Evolutionary conservation across 2,113 vertebrate genomes (phyloP), one percentile per base, ranked within the genome.

Genomic region (Megaptera novaeangliae): DNA sequence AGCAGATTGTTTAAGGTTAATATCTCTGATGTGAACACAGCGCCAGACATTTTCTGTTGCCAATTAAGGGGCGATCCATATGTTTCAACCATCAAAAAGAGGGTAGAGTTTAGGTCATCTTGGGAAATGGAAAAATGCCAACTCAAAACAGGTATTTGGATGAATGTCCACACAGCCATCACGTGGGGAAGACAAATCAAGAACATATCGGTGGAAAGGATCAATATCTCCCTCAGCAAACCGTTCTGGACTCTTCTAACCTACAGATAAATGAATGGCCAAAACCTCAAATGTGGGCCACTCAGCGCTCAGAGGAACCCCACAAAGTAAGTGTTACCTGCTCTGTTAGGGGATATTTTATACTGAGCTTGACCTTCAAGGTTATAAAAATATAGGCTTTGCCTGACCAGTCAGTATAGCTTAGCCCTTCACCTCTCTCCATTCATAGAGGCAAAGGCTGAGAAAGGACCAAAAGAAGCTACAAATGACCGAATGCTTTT

Each of bases 41-140:
- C 61, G n/a, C 80, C 68, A 95, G 80, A 74, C 63, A 78, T 49
- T 87, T 97, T 83, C 66, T 88, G 41, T 88, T 96, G 88, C 71
- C 63, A 74, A 27, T 84, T 92, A 96, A 36, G 34, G 15, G 52
- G 31, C 68, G 23, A 81, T 31, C 12, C 57, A n/a, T 75, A 81
- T 81, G 36, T 84, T 69, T 71, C 29, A 69, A 75, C 29, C 20
- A 66, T 81, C 61, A 34, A 87, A 93, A 75, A 44, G 69, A 94
- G 8, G 57, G 17, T 61, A 74, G 36, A 80, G 20, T 82, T 97
- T 63, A 87, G 63, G 57, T 87, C 85, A 83, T 80, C 25, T 92
- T 21, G 61, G 57, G 36, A 84, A 72, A 91, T 75, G 66, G 81
- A 59, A 97, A 97, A 97, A 96, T 88, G 77, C 44, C 81, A 94